phyloP scores from a whole-genome alignment of 2,797 vertebrate genomes.

The Hipposideros larvatus region DNA sequence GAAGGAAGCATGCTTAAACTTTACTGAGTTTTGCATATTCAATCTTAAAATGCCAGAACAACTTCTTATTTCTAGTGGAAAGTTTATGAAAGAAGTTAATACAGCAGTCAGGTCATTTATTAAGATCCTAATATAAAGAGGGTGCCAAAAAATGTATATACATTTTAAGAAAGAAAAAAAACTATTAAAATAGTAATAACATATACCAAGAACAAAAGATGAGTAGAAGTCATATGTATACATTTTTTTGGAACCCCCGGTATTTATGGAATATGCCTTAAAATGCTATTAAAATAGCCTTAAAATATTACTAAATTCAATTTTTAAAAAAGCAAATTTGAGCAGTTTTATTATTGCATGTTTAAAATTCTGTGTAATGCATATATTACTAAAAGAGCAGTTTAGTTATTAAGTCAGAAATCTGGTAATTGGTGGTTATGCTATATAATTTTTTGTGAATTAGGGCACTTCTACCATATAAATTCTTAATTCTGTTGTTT shows the following conservation, averaged over 20 bases:
- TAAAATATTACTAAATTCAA: constrained; percentile 28
- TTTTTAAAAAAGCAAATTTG: neutral
- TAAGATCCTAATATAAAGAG: neutral
- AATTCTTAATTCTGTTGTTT: constrained; percentile 41
- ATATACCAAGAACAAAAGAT: too few species aligned
- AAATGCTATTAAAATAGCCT: neutral
- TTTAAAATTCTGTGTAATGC: neutral
- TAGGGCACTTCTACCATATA: neutral
- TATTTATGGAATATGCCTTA: neutral
- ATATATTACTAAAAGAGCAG: neutral
- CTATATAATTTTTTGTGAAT: neutral
- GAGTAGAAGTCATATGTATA: too few species aligned
- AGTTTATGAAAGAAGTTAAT: constrained; percentile 19
- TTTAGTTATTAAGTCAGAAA: constrained; percentile 34
- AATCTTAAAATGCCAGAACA: neutral
- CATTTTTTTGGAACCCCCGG: too few species aligned
- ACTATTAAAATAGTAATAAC: too few species aligned
- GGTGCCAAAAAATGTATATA: too few species aligned
- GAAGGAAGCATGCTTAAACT: neutral
- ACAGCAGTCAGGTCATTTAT: constrained; percentile 7
- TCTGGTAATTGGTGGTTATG: neutral
- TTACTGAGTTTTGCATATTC: constrained; percentile 28
- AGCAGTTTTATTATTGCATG: constrained; percentile 28
- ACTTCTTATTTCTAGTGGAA: constrained; percentile 13
- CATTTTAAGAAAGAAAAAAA: too few species aligned